These are phyloP conservation scores for Drosophila biarmipes DNA, from an alignment of 1,140 invertebrate genomes.

Conservation along the genomic window DNA sequence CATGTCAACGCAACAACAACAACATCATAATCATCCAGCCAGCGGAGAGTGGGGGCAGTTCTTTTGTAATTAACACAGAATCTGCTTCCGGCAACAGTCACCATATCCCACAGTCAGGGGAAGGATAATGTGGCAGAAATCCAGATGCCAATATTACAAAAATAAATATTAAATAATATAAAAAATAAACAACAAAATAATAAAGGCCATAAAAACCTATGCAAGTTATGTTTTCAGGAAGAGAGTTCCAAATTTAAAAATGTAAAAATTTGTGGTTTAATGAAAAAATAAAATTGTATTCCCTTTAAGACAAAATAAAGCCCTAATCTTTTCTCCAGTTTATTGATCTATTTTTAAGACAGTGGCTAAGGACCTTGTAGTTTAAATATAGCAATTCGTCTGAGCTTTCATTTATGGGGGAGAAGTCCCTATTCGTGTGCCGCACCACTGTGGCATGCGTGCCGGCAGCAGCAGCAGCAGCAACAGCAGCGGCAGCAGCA, in stretches of 20 bases:
- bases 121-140: too few species aligned
- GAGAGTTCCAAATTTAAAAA: too few species aligned
- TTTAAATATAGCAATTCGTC: too few species aligned
- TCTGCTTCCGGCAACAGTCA: slow-evolving; percentile 68
- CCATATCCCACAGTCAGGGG: slow-evolving; percentile 15
- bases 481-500: slow-evolving; percentile 3
- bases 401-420: not conserved
- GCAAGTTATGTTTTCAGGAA: too few species aligned
- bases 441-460: slow-evolving; percentile 40
- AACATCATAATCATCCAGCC: slow-evolving; percentile 53
- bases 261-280: too few species aligned
- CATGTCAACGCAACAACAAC: slow-evolving; percentile 74
- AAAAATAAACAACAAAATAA: not conserved
- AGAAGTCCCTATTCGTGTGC: slow-evolving; percentile 4
- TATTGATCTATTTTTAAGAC: too few species aligned
- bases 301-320: too few species aligned
- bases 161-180: too few species aligned
- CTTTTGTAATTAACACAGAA: slow-evolving; percentile 80
- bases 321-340: too few species aligned
- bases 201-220: too few species aligned
- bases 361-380: too few species aligned
- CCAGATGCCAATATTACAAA: not conserved
- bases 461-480: slow-evolving; percentile 42
- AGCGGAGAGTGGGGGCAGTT: slow-evolving; percentile 27
- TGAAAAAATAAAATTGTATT: too few species aligned